Evolutionary conservation across 2,888 invertebrate species (phyloP), one percentile per base, ranked within the genome.

Genomic region (Theodoxus fluviatilis): DNA sequence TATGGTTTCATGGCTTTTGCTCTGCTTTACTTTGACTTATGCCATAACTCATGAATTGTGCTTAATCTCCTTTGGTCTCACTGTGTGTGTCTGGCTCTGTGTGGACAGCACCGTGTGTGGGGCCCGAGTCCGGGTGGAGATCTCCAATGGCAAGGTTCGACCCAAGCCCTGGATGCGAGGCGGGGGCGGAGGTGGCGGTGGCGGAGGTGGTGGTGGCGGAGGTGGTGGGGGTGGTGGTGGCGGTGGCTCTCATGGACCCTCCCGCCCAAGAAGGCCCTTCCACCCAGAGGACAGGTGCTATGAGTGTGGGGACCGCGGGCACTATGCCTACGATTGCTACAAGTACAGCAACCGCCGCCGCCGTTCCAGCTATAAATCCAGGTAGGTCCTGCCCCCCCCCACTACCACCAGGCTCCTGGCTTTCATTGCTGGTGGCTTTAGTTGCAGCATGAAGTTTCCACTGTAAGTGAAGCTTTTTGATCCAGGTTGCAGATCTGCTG

Each of bases 211-310:
- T 6, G 65, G 57, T 40, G 64, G 73, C 33, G 71, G 83, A 12
- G 77, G 80, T 12, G 31, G 40, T 9, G 12, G 73, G 9, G 33
- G 67, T n/a, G 69, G 68, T 40, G 72, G 80, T 18, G n/a, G n/a
- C n/a, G n/a, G 65, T 6, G 65, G 57, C 28, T 59, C 72, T 35
- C 73, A 84, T n/a, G 79, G 79, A 0, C 71, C 78, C 9, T 69
- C 75, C 0, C 64, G 76, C 40, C 71, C 73, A 47, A 57, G 82
- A 12, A 75, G 92, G 65, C 93, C 94, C 28, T 93, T 94, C 83
- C 93, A 95, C 79, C 94, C 94, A 12, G 94, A 95, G 82, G 96
- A 96, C 88, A 92, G 94, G 74, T 96, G 96, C 88, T 96, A 96
- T 85, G 95, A 96, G 85, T 96, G 96, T 88, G 96, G 96, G 47